Conservation (phyloP, 2,113 vertebrate genomes). For the Elaphurus davidianus region DNA sequence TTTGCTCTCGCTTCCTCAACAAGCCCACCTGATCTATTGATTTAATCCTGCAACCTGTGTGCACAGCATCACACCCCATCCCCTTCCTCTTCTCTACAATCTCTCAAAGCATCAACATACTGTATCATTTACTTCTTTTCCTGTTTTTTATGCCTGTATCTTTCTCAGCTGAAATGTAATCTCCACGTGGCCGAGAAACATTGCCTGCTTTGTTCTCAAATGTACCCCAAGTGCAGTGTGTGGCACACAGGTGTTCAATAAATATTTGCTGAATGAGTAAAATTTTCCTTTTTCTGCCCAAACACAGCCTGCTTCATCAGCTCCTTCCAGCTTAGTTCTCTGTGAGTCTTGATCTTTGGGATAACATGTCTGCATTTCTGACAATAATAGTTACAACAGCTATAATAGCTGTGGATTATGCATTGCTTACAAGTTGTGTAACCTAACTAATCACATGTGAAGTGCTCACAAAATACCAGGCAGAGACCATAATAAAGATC, state of each 20-base stretch:
- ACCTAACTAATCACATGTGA: neutral
- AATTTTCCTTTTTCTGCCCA: neutral
- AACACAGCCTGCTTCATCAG: neutral
- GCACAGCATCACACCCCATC: neutral
- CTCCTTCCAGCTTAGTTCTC: neutral
- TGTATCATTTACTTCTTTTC: neutral
- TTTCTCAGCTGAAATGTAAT: neutral
- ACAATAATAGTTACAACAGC: neutral
- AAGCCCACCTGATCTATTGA: neutral
- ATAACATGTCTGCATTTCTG: neutral
- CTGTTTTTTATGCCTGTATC: neutral
- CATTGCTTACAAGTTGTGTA: neutral
- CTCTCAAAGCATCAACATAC: neutral
- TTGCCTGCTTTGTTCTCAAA: neutral
- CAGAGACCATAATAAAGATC: neutral
- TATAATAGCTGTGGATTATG: neutral
- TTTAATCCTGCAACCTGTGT: neutral
- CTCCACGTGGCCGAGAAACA: neutral
- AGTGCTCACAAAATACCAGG: neutral
- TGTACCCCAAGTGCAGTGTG: neutral
- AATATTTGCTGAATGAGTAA: neutral
- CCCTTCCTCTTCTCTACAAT: neutral
- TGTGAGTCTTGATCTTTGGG: neutral
- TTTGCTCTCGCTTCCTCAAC: neutral
- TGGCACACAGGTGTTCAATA: neutral